These are phyloP conservation scores for Neoniphon sammara DNA, from an alignment of 2,797 vertebrate species.

Conservation along the genomic window DNA sequence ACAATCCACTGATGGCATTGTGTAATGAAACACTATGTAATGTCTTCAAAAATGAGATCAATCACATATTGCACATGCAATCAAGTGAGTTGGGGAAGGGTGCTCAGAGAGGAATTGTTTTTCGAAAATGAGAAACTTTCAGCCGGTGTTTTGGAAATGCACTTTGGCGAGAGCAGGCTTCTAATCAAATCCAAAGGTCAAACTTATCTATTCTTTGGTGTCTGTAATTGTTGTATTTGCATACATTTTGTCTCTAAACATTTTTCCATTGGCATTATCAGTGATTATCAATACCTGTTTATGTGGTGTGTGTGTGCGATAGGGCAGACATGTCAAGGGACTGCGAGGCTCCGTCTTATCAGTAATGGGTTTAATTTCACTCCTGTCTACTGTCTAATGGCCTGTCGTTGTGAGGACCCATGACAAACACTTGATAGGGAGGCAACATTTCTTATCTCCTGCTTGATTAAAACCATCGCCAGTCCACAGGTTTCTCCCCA, in stretches of 20 bases:
- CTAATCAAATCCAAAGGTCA: constrained; percentile 77
- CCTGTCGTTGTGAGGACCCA: constrained; percentile 56
- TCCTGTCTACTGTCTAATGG: constrained; percentile 69
- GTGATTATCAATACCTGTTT: constrained; percentile 63
- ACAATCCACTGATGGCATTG: constrained; percentile 76
- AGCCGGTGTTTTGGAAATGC: constrained; percentile 55
- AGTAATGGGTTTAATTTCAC: constrained; percentile 68
- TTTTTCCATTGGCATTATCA: constrained; percentile 56
- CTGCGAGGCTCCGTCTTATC: constrained; percentile 67
- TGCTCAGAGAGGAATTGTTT: constrained; percentile 67
- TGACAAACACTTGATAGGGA: constrained; percentile 44
- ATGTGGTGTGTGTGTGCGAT: constrained; percentile 42
- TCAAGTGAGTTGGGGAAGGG: constrained; percentile 62
- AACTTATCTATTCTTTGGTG: constrained; percentile 53
- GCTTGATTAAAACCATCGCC: constrained; percentile 21
- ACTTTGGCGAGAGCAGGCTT: constrained; percentile 57
- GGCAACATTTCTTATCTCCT: constrained; percentile 58
- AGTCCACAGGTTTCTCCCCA: not conserved
- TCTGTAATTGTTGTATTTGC: constrained; percentile 79
- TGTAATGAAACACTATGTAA: constrained; percentile 78
- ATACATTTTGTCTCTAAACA: constrained; percentile 59
- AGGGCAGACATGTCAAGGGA: constrained; percentile 62
- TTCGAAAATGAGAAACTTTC: constrained; percentile 75
- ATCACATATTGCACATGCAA: constrained; percentile 72
- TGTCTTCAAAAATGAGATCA: constrained; percentile 78